Evolutionary conservation across 2,888 invertebrate species (phyloP).

Genomic region (Adelphocoris suturalis): DNA sequence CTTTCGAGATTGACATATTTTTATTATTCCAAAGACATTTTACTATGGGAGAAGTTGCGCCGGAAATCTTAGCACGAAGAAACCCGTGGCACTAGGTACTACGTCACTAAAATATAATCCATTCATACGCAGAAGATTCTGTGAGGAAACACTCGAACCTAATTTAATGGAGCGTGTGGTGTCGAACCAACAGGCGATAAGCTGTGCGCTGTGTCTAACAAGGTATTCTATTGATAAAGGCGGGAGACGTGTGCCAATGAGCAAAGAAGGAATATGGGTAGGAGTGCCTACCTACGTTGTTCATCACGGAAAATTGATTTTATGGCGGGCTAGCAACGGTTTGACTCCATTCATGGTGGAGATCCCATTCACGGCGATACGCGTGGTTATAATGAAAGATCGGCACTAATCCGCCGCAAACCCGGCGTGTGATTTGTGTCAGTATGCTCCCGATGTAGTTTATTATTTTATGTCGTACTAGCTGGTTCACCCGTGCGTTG

Average conservation of each 20-base stretch:
- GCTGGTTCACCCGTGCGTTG: too few relatives aligned
- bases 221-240: constrained; percentile 30
- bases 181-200: constrained; percentile 22
- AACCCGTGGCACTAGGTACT: too few relatives aligned
- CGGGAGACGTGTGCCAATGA: constrained; percentile 36
- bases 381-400: constrained; percentile 50
- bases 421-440: constrained; percentile 4
- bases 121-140: too few relatives aligned
- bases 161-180: constrained; percentile 16
- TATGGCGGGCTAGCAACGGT: constrained; percentile 52
- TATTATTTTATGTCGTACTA: too few relatives aligned
- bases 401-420: constrained; percentile 9
- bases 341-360: constrained; percentile 54
- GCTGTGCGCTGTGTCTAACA: constrained; percentile 27
- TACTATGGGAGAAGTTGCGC: too few relatives aligned
- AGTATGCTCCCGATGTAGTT: neutral
- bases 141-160: neutral
- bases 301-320: constrained; percentile 59
- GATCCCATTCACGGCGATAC: constrained; percentile 44
- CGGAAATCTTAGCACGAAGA: too few relatives aligned
- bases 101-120: too few relatives aligned
- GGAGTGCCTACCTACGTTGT: constrained; percentile 31
- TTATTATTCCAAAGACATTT: too few relatives aligned
- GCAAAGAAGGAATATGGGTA: constrained; percentile 36
- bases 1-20: too few relatives aligned